These are phyloP conservation scores for Discoglossus pictus DNA, from an alignment of 2,797 vertebrate genomes.

Conservation along the genomic window DNA sequence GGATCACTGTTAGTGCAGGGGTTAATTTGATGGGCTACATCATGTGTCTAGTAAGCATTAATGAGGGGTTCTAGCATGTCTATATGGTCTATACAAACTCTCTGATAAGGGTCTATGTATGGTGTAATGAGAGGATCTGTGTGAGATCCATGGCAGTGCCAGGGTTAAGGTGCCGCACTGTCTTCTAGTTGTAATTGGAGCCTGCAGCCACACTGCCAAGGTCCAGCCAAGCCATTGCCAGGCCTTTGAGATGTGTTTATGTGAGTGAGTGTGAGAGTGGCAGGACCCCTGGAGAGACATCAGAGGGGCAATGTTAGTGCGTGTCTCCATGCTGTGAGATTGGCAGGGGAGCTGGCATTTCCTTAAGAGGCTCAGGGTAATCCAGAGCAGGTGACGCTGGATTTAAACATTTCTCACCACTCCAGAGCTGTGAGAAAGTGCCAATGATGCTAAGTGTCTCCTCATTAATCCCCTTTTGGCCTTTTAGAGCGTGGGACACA, in stretches of 20 bases:
- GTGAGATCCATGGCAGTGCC: too few relatives aligned
- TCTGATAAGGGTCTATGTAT: too few relatives aligned
- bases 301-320: conserved; percentile 12
- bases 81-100: too few relatives aligned
- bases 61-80: too few relatives aligned
- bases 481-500: neutral
- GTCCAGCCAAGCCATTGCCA: neutral
- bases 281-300: conserved; percentile 38
- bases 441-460: conserved; percentile 3
- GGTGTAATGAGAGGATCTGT: too few relatives aligned
- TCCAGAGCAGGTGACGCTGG: conserved; percentile 42
- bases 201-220: conserved; percentile 1
- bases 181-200: neutral
- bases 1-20: too few relatives aligned
- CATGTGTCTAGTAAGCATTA: too few relatives aligned
- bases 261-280: neutral
- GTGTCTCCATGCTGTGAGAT: conserved; percentile 8
- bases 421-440: conserved; percentile 32
- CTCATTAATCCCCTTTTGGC: conserved; percentile 19
- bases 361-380: conserved; percentile 45
- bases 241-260: conserved; percentile 5
- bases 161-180: neutral
- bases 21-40: too few relatives aligned
- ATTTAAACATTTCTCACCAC: conserved; percentile 46
- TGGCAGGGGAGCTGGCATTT: conserved; percentile 37